phyloP scores from a whole-genome alignment of 1,140 invertebrate species.

The Bicyclus anynana region DNA sequence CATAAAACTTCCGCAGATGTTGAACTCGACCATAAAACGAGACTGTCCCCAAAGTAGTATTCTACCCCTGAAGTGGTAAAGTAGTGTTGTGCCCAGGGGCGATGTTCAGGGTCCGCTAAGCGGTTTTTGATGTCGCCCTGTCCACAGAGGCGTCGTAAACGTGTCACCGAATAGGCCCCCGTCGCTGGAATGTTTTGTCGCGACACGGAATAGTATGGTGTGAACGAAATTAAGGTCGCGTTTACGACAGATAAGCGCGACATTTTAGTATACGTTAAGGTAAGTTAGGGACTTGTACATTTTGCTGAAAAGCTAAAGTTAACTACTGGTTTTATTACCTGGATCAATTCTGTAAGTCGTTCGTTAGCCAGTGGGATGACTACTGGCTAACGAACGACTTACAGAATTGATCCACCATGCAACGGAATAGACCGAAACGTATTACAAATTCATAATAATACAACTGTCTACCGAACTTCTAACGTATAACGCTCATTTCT shows the following conservation, averaged over 20 bases:
- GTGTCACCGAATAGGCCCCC: background rate
- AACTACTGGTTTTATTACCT: too few species aligned
- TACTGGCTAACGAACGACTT: too few species aligned
- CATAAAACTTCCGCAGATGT: conserved; percentile 7
- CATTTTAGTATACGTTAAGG: too few species aligned
- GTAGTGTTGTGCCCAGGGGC: conserved; percentile 5
- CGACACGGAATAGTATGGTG: background rate
- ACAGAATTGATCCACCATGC: too few species aligned
- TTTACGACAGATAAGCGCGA: background rate
- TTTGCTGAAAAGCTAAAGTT: background rate
- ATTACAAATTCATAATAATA: too few species aligned
- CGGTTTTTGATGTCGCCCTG: conserved; percentile 32
- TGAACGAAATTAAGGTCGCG: background rate
- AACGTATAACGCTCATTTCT: too few species aligned
- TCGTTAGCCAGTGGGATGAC: too few species aligned
- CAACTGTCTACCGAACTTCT: too few species aligned
- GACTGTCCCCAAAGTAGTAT: background rate
- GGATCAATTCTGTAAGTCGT: too few species aligned
- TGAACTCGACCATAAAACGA: conserved; percentile 9
- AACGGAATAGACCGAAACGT: too few species aligned
- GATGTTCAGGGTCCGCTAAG: conserved; percentile 26
- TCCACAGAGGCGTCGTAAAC: conserved; percentile 18
- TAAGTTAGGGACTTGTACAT: background rate
- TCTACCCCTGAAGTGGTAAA: background rate
- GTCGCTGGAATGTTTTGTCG: background rate